Base-by-base conservation (phyloP, 2,797 vertebrate genomes). In the Notolepis coatsorum region DNA sequence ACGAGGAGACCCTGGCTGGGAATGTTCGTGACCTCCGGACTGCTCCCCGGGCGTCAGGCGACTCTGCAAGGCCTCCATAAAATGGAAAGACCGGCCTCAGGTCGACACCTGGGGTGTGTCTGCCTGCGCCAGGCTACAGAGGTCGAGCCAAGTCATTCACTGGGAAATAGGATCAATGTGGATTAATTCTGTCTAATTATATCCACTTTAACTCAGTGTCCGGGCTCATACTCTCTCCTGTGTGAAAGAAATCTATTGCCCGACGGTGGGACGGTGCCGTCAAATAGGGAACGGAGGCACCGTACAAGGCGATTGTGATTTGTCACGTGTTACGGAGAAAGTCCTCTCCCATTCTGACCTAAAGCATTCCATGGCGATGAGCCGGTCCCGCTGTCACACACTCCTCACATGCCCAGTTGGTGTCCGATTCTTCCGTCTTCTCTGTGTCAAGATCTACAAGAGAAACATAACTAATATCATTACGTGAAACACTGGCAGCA, bases 1-100 rank as follows among this genome's bases (percentile, higher is more conserved):
- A 25, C 62, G 65, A 77, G 79, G 79, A 85, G 88, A 86, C 70
- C 86, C 86, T 81, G 78, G 47, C 43, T 81, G 81, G 80, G 72
- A 76, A 56, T 81, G 87, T 74, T 86, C 83, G 84, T 84, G 85
- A 84, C 73, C 88, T 89, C 85, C 84, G 61, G 89, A 87, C 88
- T 84, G 84, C 84, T 92, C 91, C 90, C 89, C 88, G 88, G 88
- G 86, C 65, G 73, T 84, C 82, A 88, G 74, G 59, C 75, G 63
- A 79, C 69, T 88, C 75, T 86, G 82, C 87, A 83, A 87, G 89
- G 82, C 86, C 89, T 93, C 92, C 92, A 92, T 93, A 92, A 88
- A 93, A 91, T 62, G 84, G 68, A 74, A 79, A 54, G 69, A 80
- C 61, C n/a, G 70, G 74, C 82, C 84, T 89, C 69, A 85, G 71